phyloP scores from a whole-genome alignment of 2,888 invertebrate species.

The Hyposoter dolosus region DNA sequence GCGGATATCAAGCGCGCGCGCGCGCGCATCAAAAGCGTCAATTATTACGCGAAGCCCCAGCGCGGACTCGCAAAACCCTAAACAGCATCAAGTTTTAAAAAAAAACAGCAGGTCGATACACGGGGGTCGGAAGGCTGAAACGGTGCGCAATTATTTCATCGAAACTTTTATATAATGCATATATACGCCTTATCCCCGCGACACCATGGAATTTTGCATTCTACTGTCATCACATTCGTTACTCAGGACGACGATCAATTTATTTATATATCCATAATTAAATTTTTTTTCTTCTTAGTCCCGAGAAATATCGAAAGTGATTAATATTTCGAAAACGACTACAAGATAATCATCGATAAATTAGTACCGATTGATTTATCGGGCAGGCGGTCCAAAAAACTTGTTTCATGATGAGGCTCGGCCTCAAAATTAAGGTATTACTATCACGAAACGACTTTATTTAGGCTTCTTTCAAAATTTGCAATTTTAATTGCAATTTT shows the following conservation, averaged over 20 bases:
- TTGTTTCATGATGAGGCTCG: too few relatives aligned
- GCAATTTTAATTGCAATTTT: too few relatives aligned
- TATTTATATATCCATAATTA: too few relatives aligned
- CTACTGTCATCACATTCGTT: not conserved
- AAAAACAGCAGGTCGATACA: not conserved
- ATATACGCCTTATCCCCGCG: slow-evolving; percentile 11
- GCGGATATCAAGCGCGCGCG: slow-evolving; percentile 43
- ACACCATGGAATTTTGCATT: not conserved
- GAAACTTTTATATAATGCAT: slow-evolving; percentile 6
- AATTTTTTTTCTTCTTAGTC: not conserved
- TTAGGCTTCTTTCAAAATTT: too few relatives aligned
- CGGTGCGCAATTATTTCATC: too few relatives aligned
- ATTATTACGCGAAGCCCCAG: slow-evolving; percentile 65
- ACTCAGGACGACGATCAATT: not conserved
- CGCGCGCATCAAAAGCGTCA: slow-evolving; percentile 65
- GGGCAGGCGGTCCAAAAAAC: not conserved
- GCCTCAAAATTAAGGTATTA: too few relatives aligned
- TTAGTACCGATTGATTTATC: not conserved
- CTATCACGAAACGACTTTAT: too few relatives aligned
- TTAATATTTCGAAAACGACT: slow-evolving; percentile 2
- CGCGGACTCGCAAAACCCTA: slow-evolving; percentile 25
- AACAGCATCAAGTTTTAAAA: not conserved
- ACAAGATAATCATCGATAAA: not conserved
- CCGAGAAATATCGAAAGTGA: not conserved
- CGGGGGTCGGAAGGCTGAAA: not conserved